Evolutionary conservation across 2,888 invertebrate genomes (phyloP).

Genomic region (Agapetus fuscipes): DNA sequence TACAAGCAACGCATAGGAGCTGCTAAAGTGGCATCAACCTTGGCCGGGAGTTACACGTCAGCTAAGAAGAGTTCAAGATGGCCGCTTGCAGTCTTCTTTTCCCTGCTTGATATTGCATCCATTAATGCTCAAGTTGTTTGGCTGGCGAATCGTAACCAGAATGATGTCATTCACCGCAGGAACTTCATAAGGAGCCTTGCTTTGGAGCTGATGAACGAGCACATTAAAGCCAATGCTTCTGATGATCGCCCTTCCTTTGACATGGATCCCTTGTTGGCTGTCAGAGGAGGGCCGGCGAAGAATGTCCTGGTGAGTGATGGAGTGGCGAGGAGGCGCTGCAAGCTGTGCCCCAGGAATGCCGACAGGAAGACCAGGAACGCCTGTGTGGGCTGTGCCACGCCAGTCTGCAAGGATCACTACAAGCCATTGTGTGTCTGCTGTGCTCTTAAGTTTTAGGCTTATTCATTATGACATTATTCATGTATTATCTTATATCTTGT

Average conservation of each 20-base stretch:
- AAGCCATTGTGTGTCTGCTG: constrained; percentile 32
- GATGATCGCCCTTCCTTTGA: constrained; percentile 5
- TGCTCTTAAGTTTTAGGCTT: constrained; percentile 19
- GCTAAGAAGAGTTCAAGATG: constrained; percentile 39
- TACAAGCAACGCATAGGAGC: constrained; percentile 36
- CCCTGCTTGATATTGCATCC: constrained; percentile 36
- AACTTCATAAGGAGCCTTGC: constrained; percentile 35
- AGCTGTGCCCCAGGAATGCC: constrained; percentile 25
- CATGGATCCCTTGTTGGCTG: constrained; percentile 14
- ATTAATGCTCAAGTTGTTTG: constrained; percentile 40
- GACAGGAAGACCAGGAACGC: constrained; percentile 34
- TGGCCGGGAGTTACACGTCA: constrained; percentile 40
- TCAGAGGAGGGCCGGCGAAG: constrained; percentile 14
- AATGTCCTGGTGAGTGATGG: constrained; percentile 10
- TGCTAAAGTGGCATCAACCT: constrained; percentile 35
- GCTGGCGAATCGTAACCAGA: constrained; percentile 28
- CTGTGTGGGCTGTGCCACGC: constrained; percentile 33
- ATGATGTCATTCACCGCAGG: constrained; percentile 25
- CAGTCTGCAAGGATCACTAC: constrained; percentile 37
- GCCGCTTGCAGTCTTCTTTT: constrained; percentile 37
- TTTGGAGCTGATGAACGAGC: constrained; percentile 29
- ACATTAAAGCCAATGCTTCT: constrained; percentile 10
- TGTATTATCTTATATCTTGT: too few relatives aligned
- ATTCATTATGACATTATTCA: too few relatives aligned
- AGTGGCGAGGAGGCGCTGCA: constrained; percentile 13